Evolutionary conservation across 2,113 vertebrate species (phyloP), one percentile per base, ranked within the genome.

Genomic region (Falco punctatus): DNA sequence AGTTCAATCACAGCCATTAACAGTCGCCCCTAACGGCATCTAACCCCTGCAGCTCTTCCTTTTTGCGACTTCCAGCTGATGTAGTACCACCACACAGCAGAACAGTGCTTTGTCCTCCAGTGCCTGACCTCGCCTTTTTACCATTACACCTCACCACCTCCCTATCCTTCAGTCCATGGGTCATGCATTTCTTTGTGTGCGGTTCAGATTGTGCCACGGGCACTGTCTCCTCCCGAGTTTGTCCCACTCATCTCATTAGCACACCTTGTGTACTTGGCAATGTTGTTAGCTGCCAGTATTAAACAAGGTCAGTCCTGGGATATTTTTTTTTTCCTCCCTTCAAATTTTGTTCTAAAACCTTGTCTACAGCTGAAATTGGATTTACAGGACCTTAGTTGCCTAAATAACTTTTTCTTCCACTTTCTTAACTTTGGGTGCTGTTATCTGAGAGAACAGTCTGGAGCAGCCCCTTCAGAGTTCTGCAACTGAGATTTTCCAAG

Each of bases 131-230:
- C 22, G 21, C 38, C n/a, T 38, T 35, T 35, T 33, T 28, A 11
- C 40, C 6, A 2, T 18, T 17, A n/a, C 32, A 5, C 15, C 26
- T 65, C 52, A 5, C 18, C 24, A 35, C 18, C 18, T 18, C 55
- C 35, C 57, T 28, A 0, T 16, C 71, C 46, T 14, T 35, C 38
- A 23, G 58, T 20, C 8, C 0, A 0, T 15, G 13, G 30, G 17
- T 65, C 21, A 7, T 1, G 9, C 8, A 1, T 15, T 30, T 35
- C 44, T 59, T 33, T n/a, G 27, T 23, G 27, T 30, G 52, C 5
- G 2, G 12, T 27, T 73, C 2, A 14, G 48, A 10, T 2, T 27
- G 33, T 57, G 52, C 51, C 33, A 12, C 1, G 21, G 19, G 20
- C 11, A 5, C 26, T 27, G n/a, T 24, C 32, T 40, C 32, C 16